Base-by-base conservation (phyloP, 1,140 invertebrate genomes). In the Hormaphis cornu region DNA sequence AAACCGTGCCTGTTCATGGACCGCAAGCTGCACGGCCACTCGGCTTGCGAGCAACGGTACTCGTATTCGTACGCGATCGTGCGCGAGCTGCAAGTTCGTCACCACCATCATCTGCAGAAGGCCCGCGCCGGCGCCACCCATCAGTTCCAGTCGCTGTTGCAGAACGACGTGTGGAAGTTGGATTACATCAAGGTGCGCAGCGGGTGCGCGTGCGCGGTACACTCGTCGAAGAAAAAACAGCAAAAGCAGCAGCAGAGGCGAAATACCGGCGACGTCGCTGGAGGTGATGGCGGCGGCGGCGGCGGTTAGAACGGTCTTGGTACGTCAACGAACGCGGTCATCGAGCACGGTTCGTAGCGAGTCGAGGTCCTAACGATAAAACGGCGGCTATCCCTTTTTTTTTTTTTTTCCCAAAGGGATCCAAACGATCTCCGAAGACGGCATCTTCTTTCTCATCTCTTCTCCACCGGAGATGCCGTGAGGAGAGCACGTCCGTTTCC, bases 1-100 rank as follows among this genome's bases (percentile, higher is more conserved):
- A 84, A 84, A 74, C 88, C 87, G 1, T 93, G 90, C 76, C 78
- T 84, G 40, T 91, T 89, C 78, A 81, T 91, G 70, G 86, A 90
- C 76, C 81, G 83, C 14, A 82, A 84, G 63, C 79, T 88, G 26
- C 82, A 82, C 74, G 84, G 84, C 72, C 82, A 84, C 56, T 90
- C 89, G 5, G 80, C 82, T 73, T 94, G 91, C 79, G 85, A 89
- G 10, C 90, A 93, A 77, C 86, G 87, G 77, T 89, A 87, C 78
- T 88, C 87, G n/a, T 93, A 87, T 75, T 85, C 87, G 1, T 94
- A 93, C 78, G 91, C 90, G 14, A 82, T 93, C 66, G 86, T 92
- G 26, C 74, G 76, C 54, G 71, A 82, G 73, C 81, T 80, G 73
- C 72, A 77, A 69, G 76, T 74, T 63, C 74, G 71, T 14, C 76